phyloP scores from a whole-genome alignment of 2,797 vertebrate species.

The Lates japonicus region DNA sequence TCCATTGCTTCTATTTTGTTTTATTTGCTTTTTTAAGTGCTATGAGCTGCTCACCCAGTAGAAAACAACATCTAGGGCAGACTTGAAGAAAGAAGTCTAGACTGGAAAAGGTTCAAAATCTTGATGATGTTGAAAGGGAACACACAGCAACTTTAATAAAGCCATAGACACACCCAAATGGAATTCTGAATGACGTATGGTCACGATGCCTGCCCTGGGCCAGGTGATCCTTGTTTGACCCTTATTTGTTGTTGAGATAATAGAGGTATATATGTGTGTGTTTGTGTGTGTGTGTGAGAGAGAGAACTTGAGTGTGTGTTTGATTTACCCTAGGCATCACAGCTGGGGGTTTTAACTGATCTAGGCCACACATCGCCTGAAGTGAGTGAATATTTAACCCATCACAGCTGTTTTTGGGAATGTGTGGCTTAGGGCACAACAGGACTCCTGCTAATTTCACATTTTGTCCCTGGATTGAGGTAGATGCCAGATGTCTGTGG shows the following conservation, averaged over 20 bases:
- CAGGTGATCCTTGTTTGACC: conserved; percentile 35
- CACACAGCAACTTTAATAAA: too few species aligned
- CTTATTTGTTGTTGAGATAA: conserved; percentile 11
- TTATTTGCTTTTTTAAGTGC: background rate
- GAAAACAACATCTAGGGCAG: background rate
- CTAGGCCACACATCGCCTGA: conserved; percentile 53
- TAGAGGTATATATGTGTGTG: conserved; percentile 14
- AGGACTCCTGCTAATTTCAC: conserved; percentile 22
- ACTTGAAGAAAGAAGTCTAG: background rate
- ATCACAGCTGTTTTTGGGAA: conserved; percentile 37
- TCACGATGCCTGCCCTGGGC: conserved; percentile 6
- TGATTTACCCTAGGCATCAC: conserved; percentile 34
- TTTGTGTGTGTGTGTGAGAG: conserved; percentile 11
- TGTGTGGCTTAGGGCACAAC: conserved; percentile 12
- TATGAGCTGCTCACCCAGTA: background rate
- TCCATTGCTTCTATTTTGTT: background rate
- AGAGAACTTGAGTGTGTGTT: conserved; percentile 5
- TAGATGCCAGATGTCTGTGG: conserved; percentile 7
- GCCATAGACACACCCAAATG: background rate
- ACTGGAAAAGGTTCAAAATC: background rate
- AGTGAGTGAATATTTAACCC: conserved; percentile 57
- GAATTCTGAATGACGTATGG: background rate
- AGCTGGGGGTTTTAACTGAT: conserved; percentile 46
- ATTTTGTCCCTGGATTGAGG: background rate
- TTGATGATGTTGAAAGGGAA: too few species aligned